phyloP scores from a whole-genome alignment of 1,140 invertebrate species.

The Ganaspis sp. region DNA sequence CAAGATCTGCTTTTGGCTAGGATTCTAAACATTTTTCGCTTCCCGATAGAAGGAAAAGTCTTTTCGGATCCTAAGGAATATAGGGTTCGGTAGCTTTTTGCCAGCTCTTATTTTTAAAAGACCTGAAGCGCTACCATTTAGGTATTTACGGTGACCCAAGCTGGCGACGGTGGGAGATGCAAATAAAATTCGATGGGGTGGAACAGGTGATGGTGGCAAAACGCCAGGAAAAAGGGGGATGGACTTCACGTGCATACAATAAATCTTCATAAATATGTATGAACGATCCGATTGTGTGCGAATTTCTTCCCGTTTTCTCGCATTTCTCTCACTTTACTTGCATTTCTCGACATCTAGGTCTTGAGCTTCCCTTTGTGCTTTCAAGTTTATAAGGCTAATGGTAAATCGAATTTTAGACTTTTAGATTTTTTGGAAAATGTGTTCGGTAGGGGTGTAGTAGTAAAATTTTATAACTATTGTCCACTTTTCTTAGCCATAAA shows the following conservation, averaged over 20 bases:
- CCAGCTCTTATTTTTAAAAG: no score
- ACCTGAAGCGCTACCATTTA: not conserved
- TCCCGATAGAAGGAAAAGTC: not conserved
- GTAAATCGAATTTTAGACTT: not conserved
- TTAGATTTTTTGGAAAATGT: no score
- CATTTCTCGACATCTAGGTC: not conserved
- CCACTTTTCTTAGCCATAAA: no score
- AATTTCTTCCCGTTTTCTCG: slow-evolving; percentile 37
- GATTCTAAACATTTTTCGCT: slow-evolving; percentile 7
- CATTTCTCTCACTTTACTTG: not conserved
- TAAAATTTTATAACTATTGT: no score
- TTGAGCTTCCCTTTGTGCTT: not conserved
- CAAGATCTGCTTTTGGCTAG: not conserved
- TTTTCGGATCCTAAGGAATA: not conserved
- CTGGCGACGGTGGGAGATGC: not conserved
- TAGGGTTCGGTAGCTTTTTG: not conserved
- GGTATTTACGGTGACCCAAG: not conserved
- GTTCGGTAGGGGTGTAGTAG: no score
- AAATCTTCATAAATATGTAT: slow-evolving; percentile 60
- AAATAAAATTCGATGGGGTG: slow-evolving; percentile 31
- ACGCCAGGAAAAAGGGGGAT: slow-evolving; percentile 3
- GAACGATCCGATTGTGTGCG: slow-evolving; percentile 59
- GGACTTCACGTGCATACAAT: slow-evolving; percentile 21
- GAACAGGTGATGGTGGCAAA: slow-evolving; percentile 29
- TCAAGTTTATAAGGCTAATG: not conserved